phyloP scores from a whole-genome alignment of 2,797 vertebrate genomes.

The Alosa sapidissima region DNA sequence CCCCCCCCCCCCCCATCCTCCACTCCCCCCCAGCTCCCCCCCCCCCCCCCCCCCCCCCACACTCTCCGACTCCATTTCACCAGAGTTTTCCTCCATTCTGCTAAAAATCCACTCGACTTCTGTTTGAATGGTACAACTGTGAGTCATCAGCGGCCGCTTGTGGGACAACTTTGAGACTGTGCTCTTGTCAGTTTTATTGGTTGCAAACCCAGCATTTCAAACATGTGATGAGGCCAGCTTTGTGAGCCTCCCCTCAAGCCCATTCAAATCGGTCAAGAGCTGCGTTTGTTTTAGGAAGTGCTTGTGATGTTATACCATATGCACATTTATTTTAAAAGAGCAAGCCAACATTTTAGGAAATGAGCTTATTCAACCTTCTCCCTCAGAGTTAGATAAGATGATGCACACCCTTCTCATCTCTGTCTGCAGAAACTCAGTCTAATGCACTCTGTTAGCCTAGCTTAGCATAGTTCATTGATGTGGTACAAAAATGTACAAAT shows the following conservation, averaged over 20 bases:
- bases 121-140: not conserved
- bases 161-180: slow-evolving; percentile 5
- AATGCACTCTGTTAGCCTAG: too few species aligned
- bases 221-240: not conserved
- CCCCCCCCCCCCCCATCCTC: not conserved
- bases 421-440: too few species aligned
- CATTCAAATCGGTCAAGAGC: not conserved
- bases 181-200: not conserved
- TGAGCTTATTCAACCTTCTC: too few species aligned
- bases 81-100: not conserved
- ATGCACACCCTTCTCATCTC: too few species aligned
- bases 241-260: not conserved
- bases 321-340: slow-evolving; percentile 3
- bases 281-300: not conserved
- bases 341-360: too few species aligned
- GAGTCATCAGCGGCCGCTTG: not conserved
- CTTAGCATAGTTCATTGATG: too few species aligned
- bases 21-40: not conserved
- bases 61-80: not conserved
- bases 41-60: not conserved
- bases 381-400: too few species aligned
- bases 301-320: slow-evolving; percentile 21
- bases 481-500: too few species aligned
- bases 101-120: not conserved
- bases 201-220: not conserved